Conservation (phyloP, 2,888 invertebrate genomes). For the Meghimatium bilineatum region DNA sequence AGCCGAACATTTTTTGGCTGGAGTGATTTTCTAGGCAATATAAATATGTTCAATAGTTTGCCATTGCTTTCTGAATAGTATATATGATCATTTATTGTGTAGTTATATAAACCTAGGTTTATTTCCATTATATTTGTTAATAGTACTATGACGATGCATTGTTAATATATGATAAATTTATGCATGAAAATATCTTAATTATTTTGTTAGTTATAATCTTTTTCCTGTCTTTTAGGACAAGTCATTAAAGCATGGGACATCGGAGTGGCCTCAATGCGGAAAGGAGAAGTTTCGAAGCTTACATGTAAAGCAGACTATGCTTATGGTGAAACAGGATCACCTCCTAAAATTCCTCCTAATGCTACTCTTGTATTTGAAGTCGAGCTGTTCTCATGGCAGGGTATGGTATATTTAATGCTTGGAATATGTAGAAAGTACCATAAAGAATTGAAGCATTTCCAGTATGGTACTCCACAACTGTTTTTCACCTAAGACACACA, state of each 20-base stretch:
- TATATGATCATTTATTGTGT: too few relatives aligned
- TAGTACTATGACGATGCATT: too few relatives aligned
- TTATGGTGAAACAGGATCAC: constrained; percentile 89
- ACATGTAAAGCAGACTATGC: constrained; percentile 93
- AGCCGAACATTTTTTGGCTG: too few relatives aligned
- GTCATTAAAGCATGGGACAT: constrained; percentile 97
- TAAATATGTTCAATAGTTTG: too few relatives aligned
- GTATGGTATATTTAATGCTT: constrained; percentile 64
- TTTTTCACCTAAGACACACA: too few relatives aligned
- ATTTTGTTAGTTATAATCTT: background rate
- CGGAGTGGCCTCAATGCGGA: constrained; percentile 94
- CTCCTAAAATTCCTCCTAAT: constrained; percentile 92
- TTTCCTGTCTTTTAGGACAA: constrained; percentile 79
- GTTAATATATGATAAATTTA: background rate
- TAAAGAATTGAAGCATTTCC: too few relatives aligned
- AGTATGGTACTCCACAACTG: too few relatives aligned
- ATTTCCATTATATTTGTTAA: too few relatives aligned
- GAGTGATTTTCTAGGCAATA: too few relatives aligned
- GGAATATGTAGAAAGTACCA: background rate
- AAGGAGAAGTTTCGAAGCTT: constrained; percentile 88
- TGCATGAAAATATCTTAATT: background rate
- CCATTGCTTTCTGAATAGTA: too few relatives aligned
- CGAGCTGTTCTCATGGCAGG: constrained; percentile 90
- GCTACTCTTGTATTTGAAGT: constrained; percentile 88
- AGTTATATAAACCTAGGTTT: too few relatives aligned